These are phyloP conservation scores for Anastrepha ludens DNA, from an alignment of 1,140 invertebrate genomes.

Conservation along the genomic window DNA sequence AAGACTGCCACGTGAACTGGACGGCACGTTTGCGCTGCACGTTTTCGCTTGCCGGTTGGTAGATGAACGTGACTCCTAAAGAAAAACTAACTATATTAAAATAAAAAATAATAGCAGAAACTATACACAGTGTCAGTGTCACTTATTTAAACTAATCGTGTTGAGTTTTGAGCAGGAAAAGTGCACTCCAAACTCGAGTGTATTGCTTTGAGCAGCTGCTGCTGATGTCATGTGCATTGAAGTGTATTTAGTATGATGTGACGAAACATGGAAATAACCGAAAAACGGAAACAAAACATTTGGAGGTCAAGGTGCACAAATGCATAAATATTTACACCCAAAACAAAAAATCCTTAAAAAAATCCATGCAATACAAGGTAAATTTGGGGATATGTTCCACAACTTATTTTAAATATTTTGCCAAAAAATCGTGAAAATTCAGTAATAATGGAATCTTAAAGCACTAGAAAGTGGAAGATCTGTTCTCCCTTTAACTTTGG, in stretches of 20 bases:
- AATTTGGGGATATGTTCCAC: no score
- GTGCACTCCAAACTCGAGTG: neutral
- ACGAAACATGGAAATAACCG: no score
- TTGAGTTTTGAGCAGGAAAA: constrained; percentile 16
- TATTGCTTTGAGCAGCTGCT: neutral
- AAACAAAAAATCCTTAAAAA: no score
- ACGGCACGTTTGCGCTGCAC: neutral
- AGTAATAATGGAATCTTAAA: no score
- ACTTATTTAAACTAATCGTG: constrained; percentile 32
- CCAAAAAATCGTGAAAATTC: neutral
- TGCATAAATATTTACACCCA: no score
- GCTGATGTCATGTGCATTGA: neutral
- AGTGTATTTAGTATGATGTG: neutral
- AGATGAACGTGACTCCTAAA: neutral
- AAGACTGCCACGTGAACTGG: neutral
- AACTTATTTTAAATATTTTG: no score
- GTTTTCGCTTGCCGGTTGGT: neutral
- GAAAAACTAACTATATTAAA: neutral
- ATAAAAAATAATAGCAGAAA: neutral
- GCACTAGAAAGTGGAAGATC: neutral
- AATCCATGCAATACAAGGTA: no score
- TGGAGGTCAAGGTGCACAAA: no score
- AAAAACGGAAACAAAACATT: no score
- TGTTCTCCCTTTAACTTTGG: no score
- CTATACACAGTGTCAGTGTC: constrained; percentile 8